Conservation (phyloP, 2,797 vertebrate genomes). For the Buceros bicornis region DNA sequence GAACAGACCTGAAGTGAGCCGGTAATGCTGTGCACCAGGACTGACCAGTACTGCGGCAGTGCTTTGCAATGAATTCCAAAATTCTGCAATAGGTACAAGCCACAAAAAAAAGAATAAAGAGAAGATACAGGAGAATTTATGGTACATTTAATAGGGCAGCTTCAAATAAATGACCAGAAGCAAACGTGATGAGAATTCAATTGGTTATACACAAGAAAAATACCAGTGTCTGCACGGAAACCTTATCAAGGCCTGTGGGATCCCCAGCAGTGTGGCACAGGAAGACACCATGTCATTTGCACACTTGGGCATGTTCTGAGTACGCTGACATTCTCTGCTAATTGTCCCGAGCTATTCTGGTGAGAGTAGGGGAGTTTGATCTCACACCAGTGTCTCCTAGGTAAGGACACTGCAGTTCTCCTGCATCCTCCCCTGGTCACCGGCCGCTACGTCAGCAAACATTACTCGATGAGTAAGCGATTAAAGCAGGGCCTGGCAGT, state of each 20-base stretch:
- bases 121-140: not conserved
- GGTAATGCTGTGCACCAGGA: too few relatives aligned
- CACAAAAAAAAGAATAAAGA: not conserved
- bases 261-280: not conserved
- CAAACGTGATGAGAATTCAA: not conserved
- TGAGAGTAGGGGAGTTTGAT: not conserved
- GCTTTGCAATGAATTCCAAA: not conserved
- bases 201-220: not conserved
- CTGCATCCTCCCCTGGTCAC: not conserved
- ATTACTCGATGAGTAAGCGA: slow-evolving; percentile 54
- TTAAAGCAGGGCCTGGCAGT: not conserved
- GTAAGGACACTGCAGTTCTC: slow-evolving; percentile 23
- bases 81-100: not conserved
- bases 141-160: not conserved
- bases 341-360: not conserved
- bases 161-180: not conserved
- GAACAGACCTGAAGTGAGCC: too few relatives aligned
- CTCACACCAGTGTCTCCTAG: not conserved
- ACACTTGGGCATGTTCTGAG: not conserved
- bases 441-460: not conserved
- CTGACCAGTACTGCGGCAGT: too few relatives aligned
- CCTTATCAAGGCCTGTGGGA: not conserved
- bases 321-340: not conserved
- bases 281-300: not conserved
- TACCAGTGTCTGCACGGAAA: not conserved